Conservation (phyloP, 2,113 vertebrate species). For the Cricetomys ansorgei region DNA sequence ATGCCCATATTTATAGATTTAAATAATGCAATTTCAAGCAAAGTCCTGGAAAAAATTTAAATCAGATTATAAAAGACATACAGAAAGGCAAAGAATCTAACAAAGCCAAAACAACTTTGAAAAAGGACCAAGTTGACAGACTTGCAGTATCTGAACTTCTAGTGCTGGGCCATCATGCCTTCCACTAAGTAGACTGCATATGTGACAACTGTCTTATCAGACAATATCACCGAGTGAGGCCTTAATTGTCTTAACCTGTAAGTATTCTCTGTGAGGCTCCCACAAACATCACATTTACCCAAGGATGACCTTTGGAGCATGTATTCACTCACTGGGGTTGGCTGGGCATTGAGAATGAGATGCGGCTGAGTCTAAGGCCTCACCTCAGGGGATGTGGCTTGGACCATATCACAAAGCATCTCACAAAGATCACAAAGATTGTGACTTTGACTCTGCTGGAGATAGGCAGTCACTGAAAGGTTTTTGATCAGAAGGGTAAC, state of each 20-base stretch:
- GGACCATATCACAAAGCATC: neutral
- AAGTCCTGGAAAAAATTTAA: neutral
- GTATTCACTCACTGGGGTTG: neutral
- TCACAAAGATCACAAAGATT: neutral
- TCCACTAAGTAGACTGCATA: neutral
- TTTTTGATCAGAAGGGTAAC: neutral
- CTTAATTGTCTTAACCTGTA: neutral
- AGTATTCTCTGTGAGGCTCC: neutral
- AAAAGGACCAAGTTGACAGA: slow-evolving; percentile 21
- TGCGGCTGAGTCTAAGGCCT: neutral
- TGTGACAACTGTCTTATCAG: neutral
- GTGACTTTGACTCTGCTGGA: slow-evolving; percentile 14
- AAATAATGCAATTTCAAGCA: neutral
- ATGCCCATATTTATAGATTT: neutral
- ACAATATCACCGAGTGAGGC: neutral
- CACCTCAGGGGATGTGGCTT: neutral
- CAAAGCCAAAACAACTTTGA: slow-evolving; percentile 9
- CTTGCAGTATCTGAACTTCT: neutral
- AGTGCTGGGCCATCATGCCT: neutral
- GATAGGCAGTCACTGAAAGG: neutral
- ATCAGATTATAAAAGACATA: neutral
- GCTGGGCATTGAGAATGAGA: neutral
- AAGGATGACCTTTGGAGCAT: neutral
- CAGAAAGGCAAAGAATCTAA: neutral
- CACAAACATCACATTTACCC: neutral